A percentile compares a stretch with the other conserved stretches of the same genome.
Conservation (phyloP, 1,140 invertebrate species). For the Scaptomyza pallida region DNA sequence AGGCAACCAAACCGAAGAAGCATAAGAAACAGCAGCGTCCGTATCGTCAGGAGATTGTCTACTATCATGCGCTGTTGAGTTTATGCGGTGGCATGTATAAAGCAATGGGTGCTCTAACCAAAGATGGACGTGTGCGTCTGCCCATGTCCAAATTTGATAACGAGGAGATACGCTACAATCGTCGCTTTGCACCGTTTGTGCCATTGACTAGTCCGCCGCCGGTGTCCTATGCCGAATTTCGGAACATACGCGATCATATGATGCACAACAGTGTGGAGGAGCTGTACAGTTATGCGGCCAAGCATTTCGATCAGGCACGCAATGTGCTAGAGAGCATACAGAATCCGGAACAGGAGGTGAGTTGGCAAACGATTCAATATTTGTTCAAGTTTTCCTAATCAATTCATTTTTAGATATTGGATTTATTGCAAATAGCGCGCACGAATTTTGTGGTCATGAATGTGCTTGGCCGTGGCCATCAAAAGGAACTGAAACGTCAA, state of each 20-base stretch:
- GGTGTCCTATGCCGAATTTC: conserved; percentile 93
- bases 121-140: conserved; percentile 88
- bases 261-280: conserved; percentile 73
- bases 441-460: conserved; percentile 98
- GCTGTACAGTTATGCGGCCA: conserved; percentile 92
- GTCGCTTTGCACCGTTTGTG: conserved; percentile 95
- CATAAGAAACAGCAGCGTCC: conserved; percentile 88
- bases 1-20: conserved; percentile 90
- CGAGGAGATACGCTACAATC: conserved; percentile 97
- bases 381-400: background rate
- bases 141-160: conserved; percentile 94
- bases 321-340: conserved; percentile 92
- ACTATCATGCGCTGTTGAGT: conserved; percentile 95
- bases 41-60: conserved; percentile 91
- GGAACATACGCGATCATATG: conserved; percentile 86
- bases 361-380: background rate
- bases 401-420: conserved; percentile 87
- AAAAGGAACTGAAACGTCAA: conserved; percentile 91
- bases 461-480: conserved; percentile 94
- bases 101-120: conserved; percentile 86
- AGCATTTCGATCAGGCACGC: conserved; percentile 96
- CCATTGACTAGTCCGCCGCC: conserved; percentile 94
- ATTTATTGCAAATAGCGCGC: conserved; percentile 94
- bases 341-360: conserved; percentile 92
- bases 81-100: conserved; percentile 97